phyloP scores from a whole-genome alignment of 2,113 vertebrate genomes.

The Tachycineta bicolor region DNA sequence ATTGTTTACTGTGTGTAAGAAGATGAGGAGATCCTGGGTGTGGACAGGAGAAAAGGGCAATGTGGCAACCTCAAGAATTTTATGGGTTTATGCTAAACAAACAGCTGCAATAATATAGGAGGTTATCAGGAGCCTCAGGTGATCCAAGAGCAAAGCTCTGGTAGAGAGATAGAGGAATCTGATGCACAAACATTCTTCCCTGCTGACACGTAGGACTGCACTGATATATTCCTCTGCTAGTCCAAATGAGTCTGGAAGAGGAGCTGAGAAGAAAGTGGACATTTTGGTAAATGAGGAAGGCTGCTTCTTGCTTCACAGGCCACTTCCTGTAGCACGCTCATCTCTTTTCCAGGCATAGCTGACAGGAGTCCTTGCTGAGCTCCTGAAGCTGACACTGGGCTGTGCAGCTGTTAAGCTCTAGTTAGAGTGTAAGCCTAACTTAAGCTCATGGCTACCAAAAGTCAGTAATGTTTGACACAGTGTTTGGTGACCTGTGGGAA shows the following conservation, averaged over 20 bases:
- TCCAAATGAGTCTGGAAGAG: not conserved
- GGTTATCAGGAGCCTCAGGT: conserved; percentile 28
- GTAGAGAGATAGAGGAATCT: not conserved
- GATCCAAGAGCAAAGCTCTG: conserved; percentile 11
- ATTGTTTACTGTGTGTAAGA: conserved; percentile 9
- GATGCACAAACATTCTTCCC: not conserved
- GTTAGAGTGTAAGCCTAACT: not conserved
- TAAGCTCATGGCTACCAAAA: not conserved
- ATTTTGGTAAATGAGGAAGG: conserved; percentile 39
- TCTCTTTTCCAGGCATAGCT: not conserved
- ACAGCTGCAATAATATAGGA: not conserved
- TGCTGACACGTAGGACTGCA: not conserved
- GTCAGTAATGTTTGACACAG: not conserved
- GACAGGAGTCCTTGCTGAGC: not conserved
- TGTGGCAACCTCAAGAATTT: conserved; percentile 46
- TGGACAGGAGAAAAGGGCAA: not conserved
- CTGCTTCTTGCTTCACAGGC: conserved; percentile 36
- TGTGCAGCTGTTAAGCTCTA: not conserved
- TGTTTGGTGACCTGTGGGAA: not conserved
- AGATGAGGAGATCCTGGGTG: conserved; percentile 19
- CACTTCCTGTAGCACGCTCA: conserved; percentile 23
- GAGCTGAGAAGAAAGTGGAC: conserved; percentile 41
- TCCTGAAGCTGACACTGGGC: not conserved
- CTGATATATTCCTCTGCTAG: not conserved
- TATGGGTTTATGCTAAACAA: conserved; percentile 32